These are phyloP conservation scores for Proteles cristata DNA, from an alignment of 2,113 vertebrate species.

Conservation along the genomic window DNA sequence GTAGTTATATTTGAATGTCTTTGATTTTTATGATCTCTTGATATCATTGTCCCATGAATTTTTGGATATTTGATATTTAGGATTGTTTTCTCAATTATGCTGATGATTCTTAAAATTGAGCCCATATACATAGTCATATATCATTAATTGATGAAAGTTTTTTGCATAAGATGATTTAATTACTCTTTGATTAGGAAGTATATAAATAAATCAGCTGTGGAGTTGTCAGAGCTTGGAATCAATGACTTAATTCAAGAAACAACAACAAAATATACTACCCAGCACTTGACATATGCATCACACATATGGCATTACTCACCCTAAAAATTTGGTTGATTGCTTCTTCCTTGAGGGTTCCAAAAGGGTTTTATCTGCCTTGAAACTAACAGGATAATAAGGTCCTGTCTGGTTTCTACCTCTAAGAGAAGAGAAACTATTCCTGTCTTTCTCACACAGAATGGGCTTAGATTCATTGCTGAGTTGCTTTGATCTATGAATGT, in stretches of 20 bases:
- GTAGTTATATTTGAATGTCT: neutral
- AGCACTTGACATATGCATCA: neutral
- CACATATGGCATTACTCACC: neutral
- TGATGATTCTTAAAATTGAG: slow-evolving; percentile 21
- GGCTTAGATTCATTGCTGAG: neutral
- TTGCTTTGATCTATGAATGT: neutral
- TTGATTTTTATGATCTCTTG: neutral
- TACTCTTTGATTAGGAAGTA: neutral
- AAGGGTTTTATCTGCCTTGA: neutral
- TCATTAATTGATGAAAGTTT: slow-evolving; percentile 15
- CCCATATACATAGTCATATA: neutral
- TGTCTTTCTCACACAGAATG: neutral
- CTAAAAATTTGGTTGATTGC: neutral
- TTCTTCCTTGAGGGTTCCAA: slow-evolving; percentile 17
- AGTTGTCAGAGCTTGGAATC: neutral
- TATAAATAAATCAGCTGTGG: neutral
- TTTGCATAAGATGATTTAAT: neutral
- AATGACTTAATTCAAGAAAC: neutral
- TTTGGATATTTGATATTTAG: neutral
- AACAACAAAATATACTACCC: neutral
- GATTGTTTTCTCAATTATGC: slow-evolving; percentile 41
- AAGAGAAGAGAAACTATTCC: neutral
- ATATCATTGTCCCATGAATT: neutral
- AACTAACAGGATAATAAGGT: neutral
- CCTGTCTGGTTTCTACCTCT: neutral